Conservation (phyloP, 2,797 vertebrate genomes). For the Chiloscyllium punctatum region DNA sequence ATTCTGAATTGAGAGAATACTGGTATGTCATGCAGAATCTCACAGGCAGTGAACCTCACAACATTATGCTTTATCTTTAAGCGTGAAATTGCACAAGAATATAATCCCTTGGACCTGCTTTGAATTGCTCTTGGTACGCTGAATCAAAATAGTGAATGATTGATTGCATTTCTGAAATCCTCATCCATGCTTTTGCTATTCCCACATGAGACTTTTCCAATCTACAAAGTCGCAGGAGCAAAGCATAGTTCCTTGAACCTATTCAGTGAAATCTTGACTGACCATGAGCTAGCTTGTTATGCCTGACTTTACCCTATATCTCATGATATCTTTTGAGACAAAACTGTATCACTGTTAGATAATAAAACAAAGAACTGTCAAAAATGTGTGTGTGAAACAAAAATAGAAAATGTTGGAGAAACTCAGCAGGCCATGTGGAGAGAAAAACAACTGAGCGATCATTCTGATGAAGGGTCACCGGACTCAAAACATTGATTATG, state of each 20-base stretch:
- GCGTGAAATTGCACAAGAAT: background rate
- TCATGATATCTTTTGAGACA: background rate
- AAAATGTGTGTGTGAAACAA: no score
- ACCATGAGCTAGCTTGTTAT: background rate
- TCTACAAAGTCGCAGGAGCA: background rate
- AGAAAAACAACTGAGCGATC: no score
- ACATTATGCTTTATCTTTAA: background rate
- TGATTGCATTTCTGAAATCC: background rate
- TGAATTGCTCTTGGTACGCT: background rate
- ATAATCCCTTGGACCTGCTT: background rate
- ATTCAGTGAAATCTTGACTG: background rate
- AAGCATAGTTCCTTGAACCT: background rate
- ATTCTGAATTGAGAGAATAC: background rate
- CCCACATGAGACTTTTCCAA: background rate
- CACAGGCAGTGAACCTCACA: background rate
- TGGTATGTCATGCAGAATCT: background rate
- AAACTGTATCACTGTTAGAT: background rate
- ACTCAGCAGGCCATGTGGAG: no score
- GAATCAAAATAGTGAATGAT: background rate
- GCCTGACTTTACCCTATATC: background rate
- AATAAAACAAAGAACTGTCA: no score
- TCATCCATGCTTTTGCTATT: background rate
- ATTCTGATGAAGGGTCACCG: no score
- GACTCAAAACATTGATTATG: no score
- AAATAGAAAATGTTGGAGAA: no score